phyloP scores from a whole-genome alignment of 2,113 vertebrate species.

The Gnathonemus echidnorhynchus region DNA sequence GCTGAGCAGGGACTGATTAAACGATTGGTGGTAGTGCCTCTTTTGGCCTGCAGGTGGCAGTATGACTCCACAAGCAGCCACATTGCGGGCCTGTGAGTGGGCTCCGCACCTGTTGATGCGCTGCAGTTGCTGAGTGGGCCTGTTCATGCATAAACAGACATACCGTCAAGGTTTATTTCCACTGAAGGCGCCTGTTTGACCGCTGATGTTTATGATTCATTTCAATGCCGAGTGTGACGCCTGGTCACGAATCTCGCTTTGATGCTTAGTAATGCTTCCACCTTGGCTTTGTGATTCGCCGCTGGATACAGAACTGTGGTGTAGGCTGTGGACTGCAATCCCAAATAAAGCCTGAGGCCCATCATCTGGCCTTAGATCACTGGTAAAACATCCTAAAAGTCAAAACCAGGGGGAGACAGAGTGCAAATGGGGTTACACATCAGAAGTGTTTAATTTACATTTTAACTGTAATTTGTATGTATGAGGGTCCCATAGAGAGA shows the following conservation, averaged over 20 bases:
- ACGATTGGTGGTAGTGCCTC: not conserved
- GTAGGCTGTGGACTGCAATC: not conserved
- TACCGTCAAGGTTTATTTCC: conserved; percentile 10
- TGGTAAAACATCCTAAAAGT: not conserved
- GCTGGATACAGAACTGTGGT: not conserved
- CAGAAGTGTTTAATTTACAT: not conserved
- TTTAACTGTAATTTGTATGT: not conserved
- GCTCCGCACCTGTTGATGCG: conserved; percentile 29
- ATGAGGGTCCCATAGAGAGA: not conserved
- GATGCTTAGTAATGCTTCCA: not conserved
- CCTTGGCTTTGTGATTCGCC: not conserved
- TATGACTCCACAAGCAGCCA: conserved; percentile 27
- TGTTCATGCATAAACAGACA: conserved; percentile 16
- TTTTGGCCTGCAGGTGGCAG: conserved; percentile 35
- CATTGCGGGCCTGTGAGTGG: not conserved
- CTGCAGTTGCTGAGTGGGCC: conserved; percentile 22
- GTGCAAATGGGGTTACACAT: not conserved
- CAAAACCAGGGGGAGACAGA: not conserved
- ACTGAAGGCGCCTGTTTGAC: not conserved
- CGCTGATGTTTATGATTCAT: conserved; percentile 7
- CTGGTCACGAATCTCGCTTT: not conserved
- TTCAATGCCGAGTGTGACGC: not conserved
- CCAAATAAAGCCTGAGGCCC: not conserved
- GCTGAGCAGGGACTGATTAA: not conserved
- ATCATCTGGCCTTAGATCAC: not conserved